These are phyloP conservation scores for Berghia stephanieae DNA, from an alignment of 1,140 invertebrate genomes.

Conservation along the genomic window DNA sequence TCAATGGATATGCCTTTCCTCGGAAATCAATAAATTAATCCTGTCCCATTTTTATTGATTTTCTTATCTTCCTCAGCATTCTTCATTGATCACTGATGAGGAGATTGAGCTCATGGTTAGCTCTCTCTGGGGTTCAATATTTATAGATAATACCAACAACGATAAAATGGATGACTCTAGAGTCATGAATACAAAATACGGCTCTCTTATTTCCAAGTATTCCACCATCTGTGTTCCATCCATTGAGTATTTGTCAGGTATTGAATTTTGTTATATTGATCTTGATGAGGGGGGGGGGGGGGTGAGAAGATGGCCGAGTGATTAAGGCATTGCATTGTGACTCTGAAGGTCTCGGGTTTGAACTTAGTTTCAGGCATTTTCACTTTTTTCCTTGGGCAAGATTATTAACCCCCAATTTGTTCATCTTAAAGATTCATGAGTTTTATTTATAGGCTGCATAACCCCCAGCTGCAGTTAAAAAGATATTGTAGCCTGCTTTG, in stretches of 20 bases:
- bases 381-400: not conserved
- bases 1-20: no score
- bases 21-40: no score
- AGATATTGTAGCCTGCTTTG: no score
- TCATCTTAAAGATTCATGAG: not conserved
- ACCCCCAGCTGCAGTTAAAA: no score
- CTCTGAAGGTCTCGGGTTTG: not conserved
- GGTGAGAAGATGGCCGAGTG: no score
- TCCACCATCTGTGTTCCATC: conserved; percentile 78
- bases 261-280: not conserved
- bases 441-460: no score
- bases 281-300: not conserved
- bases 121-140: conserved; percentile 79
- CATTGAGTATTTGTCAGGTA: conserved; percentile 69
- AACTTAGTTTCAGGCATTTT: not conserved
- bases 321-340: no score
- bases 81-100: conserved; percentile 46
- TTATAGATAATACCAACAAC: conserved; percentile 43
- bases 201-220: conserved; percentile 73
- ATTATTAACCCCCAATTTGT: not conserved
- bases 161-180: conserved; percentile 52
- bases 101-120: conserved; percentile 71
- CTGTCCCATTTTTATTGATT: no score
- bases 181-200: conserved; percentile 73
- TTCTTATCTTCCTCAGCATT: no score